Conservation (phyloP, 2,113 vertebrate genomes). For the Suncus etruscus region DNA sequence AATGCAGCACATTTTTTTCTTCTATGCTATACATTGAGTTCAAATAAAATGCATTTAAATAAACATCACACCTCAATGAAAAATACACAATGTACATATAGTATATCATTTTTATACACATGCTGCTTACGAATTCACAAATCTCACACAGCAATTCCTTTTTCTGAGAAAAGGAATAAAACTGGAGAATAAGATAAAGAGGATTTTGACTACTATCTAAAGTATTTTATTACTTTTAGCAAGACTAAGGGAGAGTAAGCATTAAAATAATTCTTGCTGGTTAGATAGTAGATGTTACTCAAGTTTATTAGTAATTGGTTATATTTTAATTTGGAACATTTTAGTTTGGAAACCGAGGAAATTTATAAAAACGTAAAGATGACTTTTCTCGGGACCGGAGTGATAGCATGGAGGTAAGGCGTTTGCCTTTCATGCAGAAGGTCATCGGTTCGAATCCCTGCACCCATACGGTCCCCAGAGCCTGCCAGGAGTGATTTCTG, state of each 20-base stretch:
- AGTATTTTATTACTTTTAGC: constrained; percentile 8
- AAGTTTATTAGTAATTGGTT: not conserved
- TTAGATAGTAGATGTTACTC: not conserved
- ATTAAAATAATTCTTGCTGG: constrained; percentile 19
- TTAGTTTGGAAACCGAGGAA: not conserved
- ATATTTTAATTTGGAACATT: constrained; percentile 12
- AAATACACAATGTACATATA: not conserved
- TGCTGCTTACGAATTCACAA: not conserved
- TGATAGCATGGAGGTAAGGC: too few species aligned
- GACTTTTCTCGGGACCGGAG: too few species aligned
- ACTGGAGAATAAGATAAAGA: not conserved
- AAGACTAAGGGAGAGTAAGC: not conserved
- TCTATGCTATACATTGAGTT: not conserved
- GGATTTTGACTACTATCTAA: not conserved
- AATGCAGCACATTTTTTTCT: not conserved
- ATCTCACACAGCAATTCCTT: not conserved
- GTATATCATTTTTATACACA: not conserved
- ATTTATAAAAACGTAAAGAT: constrained; percentile 1
- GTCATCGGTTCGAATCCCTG: too few species aligned
- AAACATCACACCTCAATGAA: not conserved
- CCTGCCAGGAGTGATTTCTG: too few species aligned
- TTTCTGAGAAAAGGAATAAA: not conserved
- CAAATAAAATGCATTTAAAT: constrained; percentile 4
- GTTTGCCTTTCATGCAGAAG: too few species aligned
- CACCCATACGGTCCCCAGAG: too few species aligned